Conservation (phyloP, 2,113 vertebrate species). For the Emydocephalus ijimae region DNA sequence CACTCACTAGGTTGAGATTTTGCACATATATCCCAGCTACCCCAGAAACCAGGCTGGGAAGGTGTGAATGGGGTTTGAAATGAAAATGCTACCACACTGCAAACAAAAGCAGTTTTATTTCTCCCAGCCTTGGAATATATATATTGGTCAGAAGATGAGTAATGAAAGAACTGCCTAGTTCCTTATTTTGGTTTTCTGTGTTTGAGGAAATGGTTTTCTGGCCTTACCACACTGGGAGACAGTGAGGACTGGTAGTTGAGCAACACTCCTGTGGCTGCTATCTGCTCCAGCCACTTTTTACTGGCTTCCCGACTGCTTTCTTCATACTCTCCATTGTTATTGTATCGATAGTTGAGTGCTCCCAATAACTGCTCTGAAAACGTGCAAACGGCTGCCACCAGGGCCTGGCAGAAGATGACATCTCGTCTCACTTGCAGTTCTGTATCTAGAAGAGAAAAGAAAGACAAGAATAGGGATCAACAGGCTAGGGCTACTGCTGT, state of each 20-base stretch:
- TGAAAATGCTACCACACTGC: background rate
- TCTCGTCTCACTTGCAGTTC: constrained; percentile 90
- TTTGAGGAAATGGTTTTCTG: background rate
- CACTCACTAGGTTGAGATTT: background rate
- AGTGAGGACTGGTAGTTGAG: constrained; percentile 92
- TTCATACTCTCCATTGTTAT: constrained; percentile 94
- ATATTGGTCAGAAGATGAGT: background rate
- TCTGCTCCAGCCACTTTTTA: constrained; percentile 96
- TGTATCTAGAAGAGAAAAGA: constrained; percentile 73
- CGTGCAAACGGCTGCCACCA: constrained; percentile 85
- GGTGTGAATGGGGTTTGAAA: background rate
- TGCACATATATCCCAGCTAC: background rate
- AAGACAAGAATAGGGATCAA: background rate
- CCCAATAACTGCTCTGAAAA: constrained; percentile 90
- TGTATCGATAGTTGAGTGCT: constrained; percentile 87
- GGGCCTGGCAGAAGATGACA: constrained; percentile 90
- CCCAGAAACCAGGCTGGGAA: background rate
- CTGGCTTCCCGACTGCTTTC: constrained; percentile 94
- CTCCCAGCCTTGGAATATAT: background rate
- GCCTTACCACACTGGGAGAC: constrained; percentile 80
- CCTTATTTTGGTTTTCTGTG: background rate
- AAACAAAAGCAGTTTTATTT: background rate
- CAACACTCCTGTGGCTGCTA: constrained; percentile 85
- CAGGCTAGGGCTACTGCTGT: background rate
- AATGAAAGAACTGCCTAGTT: background rate